Base-by-base conservation (phyloP, 2,888 invertebrate genomes). In the Protula sp. region DNA sequence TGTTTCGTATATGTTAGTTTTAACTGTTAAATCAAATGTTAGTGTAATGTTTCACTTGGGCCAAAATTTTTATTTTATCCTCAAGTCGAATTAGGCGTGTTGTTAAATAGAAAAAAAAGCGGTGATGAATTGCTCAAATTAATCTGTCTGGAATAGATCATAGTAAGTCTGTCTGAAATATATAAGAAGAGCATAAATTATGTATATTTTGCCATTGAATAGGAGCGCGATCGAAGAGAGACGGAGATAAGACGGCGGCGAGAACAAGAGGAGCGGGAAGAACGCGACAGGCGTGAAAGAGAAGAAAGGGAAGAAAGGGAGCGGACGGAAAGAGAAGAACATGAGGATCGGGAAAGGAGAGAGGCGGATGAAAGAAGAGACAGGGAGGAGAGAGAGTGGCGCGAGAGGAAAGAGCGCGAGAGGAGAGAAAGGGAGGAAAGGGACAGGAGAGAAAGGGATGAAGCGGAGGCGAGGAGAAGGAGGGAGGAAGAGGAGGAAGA, bases 271-370 rank as follows among this genome's bases (percentile, higher is more conserved):
- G 45, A 30, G 4, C 38, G 30, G 14, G 38, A 51, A 27, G 31
- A 47, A 30, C 30, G 48, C 27, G 28, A 26, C 54, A 9, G 53
- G n/a, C 5, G 9, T 53, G 5, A 26, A 54, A 2, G 51, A 58
- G 38, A 50, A 58, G 54, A 28, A 47, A 26, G 5, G 24, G 53
- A 58, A 47, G 47, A 60, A 22, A n/a, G n/a, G n/a, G 58, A 62
- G 57, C 55, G 38, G 22, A 73, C 71, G 61, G 57, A 68, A 61
- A 73, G 60, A 28, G 51, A 27, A 50, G 56, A 62, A 29, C 51
- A 51, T 57, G 51, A 59, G 30, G 56, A 47, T 47, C 47, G 47
- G 47, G 30, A 59, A 1, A 22, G 24, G 22, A 29, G 24, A 54
- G 54, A 31, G 28, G 54, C 22, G 5, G 50, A 50, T 19, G 9